Conservation (phyloP, 1,140 invertebrate genomes). For the silkworm (Bombyx mori) region ASM3026992v2 NC_085124.1:5992001-5992500, state of each 20-base stretch:
- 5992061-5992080: constrained; percentile 48
- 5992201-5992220: constrained; percentile 49
- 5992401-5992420: too few relatives aligned
- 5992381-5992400: too few relatives aligned
- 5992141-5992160: constrained; percentile 45
- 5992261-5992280: constrained; percentile 30
- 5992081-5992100: constrained; percentile 48
- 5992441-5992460: too few relatives aligned
- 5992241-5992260: constrained; percentile 27
- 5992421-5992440: too few relatives aligned
- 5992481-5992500: too few relatives aligned
- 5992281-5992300: constrained; percentile 34
- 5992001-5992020: neutral
- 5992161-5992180: constrained; percentile 54
- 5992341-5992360: too few relatives aligned
- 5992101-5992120: constrained; percentile 34
- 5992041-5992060: constrained; percentile 37
- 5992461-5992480: too few relatives aligned
- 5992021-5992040: constrained; percentile 18
- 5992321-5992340: too few relatives aligned
- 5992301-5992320: constrained; percentile 13
- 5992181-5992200: constrained; percentile 49
- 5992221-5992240: constrained; percentile 17
- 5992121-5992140: constrained; percentile 28
- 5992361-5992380: too few relatives aligned